Evolutionary conservation across 2,797 vertebrate species (phyloP), one percentile per base, ranked within the genome.

Genomic region (Aselliscus stoliczkanus): DNA sequence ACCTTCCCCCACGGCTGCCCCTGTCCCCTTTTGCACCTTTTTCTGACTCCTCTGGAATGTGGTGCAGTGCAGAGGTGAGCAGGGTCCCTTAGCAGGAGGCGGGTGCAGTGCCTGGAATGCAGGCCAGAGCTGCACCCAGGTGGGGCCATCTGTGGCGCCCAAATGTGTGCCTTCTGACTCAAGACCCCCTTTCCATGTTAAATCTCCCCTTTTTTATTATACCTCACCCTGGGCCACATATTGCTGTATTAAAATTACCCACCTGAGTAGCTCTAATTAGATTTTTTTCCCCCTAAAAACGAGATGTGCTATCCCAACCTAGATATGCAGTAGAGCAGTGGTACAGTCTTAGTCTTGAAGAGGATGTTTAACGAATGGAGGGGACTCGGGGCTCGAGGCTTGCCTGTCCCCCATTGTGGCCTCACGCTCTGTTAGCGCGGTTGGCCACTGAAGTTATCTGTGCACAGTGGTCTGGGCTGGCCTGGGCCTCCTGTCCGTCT

Each of bases 81-180:
- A 0, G 0, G 37, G 42, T 25, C 29, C 44, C 23, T 2, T 1
- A 9, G 72, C 58, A 64, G 82, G 25, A 21, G 17, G 11, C 0
- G 1, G 27, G 29, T 20, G 2, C 0, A 1, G 44, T 37, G 1
- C 10, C 3, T 1, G 50, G n/a, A 27, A 20, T 4, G 3, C 8
- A 39, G 65, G 25, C 62, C 47, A 7, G 90, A 54, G 47, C 52
- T 4, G 5, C 13, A 0, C 58, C 15, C 18, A 1, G 64, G 15
- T 23, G 27, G n/a, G 29, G 1, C 52, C 21, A 10, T 7, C 25
- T 4, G 9, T 34, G 2, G 7, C 3, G 2, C 50, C 13, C 1
- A 58, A 4, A 11, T 10, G 21, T 62, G 20, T 39, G 18, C 23
- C 44, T 65, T 88, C 50, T 69, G 75, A 75, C n/a, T 27, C 64